Evolutionary conservation across 2,113 vertebrate genomes (phyloP).

Genomic region (Microcebus jonahi): DNA sequence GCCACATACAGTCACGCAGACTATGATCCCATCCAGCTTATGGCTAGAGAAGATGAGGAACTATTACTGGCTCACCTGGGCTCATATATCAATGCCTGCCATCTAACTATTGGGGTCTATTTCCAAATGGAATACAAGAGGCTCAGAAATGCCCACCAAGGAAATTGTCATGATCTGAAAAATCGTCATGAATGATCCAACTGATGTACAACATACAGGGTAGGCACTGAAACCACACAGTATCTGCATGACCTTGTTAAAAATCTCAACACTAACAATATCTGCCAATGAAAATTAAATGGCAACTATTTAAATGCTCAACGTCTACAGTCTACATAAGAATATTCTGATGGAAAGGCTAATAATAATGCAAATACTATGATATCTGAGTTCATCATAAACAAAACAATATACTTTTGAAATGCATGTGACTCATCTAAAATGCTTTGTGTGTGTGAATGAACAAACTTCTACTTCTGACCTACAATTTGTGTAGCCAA

Average conservation of each 20-base stretch:
- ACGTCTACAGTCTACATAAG: not conserved
- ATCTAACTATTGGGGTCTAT: not conserved
- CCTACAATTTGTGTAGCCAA: not conserved
- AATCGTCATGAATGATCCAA: not conserved
- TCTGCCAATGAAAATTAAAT: not conserved
- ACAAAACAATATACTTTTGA: constrained; percentile 21
- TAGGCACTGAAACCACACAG: not conserved
- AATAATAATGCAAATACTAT: not conserved
- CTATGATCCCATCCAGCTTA: not conserved
- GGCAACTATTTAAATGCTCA: not conserved
- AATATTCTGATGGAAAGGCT: not conserved
- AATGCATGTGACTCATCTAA: not conserved
- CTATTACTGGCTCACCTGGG: not conserved
- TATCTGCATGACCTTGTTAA: not conserved
- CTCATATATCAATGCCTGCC: not conserved
- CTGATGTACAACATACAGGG: not conserved
- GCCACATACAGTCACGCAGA: not conserved
- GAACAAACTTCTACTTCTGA: constrained; percentile 36
- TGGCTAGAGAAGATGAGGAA: not conserved
- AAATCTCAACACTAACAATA: not conserved
- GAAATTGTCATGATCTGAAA: not conserved
- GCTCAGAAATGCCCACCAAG: not conserved
- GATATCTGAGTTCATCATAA: not conserved
- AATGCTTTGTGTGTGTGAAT: not conserved
- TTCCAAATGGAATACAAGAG: constrained; percentile 38